Conservation (phyloP, 2,888 invertebrate species). For the Orthosia cruda region DNA sequence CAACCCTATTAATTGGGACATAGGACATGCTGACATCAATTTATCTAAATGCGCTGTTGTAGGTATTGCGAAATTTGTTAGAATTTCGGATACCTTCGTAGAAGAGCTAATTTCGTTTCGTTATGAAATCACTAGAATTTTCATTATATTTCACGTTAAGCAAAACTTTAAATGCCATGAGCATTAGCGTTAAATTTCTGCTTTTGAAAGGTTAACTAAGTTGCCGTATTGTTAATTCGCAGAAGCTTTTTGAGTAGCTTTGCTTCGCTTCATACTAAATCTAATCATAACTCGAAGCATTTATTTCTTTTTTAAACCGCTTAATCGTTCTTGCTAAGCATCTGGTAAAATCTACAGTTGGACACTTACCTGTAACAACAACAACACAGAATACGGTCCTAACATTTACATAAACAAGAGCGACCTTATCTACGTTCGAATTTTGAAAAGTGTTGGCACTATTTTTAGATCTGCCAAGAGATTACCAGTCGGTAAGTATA, state of each 20-base stretch:
- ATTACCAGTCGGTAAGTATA: neutral
- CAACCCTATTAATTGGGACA: conserved; percentile 60
- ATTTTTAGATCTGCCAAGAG: neutral
- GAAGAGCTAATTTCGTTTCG: neutral
- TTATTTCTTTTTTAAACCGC: too few relatives aligned
- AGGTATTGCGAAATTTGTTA: conserved; percentile 15
- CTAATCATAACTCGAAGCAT: too few relatives aligned
- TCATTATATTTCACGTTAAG: neutral
- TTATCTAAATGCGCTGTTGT: conserved; percentile 48
- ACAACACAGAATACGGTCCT: neutral
- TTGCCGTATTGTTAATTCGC: too few relatives aligned
- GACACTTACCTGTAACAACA: neutral
- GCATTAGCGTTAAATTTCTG: too few relatives aligned
- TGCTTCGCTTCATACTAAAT: too few relatives aligned
- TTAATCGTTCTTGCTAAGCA: neutral
- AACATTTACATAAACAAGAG: neutral
- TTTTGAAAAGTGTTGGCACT: neutral
- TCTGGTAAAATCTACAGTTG: neutral
- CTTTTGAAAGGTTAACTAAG: too few relatives aligned
- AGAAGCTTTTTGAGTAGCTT: too few relatives aligned
- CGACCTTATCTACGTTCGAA: neutral
- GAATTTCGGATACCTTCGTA: neutral
- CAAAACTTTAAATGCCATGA: too few relatives aligned
- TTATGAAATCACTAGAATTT: neutral
- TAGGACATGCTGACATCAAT: conserved; percentile 49